Evolutionary conservation across 2,888 invertebrate genomes (phyloP).

Genomic region (Orchestes rusci): DNA sequence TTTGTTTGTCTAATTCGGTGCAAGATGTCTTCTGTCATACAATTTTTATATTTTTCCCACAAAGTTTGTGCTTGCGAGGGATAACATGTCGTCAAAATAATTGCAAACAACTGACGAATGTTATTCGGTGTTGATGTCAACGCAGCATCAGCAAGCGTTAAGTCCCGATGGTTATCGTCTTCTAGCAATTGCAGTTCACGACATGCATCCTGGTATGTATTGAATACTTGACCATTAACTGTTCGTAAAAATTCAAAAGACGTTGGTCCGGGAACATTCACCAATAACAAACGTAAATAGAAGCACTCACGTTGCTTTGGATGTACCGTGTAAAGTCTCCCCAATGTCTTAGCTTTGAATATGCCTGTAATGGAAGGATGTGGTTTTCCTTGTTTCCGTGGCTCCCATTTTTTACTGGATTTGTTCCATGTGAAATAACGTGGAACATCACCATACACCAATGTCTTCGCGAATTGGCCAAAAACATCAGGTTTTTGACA

Average conservation of each 20-base stretch:
- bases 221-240: conserved; percentile 36
- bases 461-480: conserved; percentile 9
- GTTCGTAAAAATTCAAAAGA: conserved; percentile 33
- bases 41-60: conserved; percentile 29
- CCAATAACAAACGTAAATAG: conserved; percentile 33
- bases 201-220: conserved; percentile 36
- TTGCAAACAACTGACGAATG: conserved; percentile 27
- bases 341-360: conserved; percentile 12
- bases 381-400: conserved; percentile 1
- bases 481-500: conserved; percentile 1
- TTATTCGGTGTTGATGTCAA: conserved; percentile 16
- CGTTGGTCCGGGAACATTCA: conserved; percentile 35
- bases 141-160: conserved; percentile 23
- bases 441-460: conserved; percentile 5
- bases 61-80: conserved; percentile 26
- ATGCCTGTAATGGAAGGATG: conserved; percentile 11
- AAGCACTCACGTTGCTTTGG: conserved; percentile 29
- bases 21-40: conserved; percentile 25
- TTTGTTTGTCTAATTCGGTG: not conserved
- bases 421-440: conserved; percentile 6
- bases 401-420: not conserved
- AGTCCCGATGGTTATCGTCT: conserved; percentile 29
- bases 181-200: conserved; percentile 29
- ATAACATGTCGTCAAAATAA: conserved; percentile 27
- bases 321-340: conserved; percentile 20